Evolutionary conservation across 2,113 vertebrate genomes (phyloP).

Genomic region (Nanorana parkeri): DNA sequence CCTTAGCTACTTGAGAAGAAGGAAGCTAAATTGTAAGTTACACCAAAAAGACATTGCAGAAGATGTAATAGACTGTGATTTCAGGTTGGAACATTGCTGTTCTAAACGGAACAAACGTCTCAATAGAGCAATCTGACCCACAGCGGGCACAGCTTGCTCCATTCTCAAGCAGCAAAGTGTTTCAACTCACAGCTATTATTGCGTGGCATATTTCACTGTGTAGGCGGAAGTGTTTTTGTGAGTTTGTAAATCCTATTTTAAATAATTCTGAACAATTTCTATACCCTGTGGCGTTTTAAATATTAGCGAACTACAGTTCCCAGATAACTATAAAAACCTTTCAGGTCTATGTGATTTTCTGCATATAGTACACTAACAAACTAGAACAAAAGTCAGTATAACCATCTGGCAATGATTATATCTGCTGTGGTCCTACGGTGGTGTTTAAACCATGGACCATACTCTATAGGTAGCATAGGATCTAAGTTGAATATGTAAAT

Average conservation of each 20-base stretch:
- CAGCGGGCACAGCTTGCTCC: neutral
- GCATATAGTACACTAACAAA: too few species aligned
- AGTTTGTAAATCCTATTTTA: neutral
- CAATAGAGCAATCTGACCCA: neutral
- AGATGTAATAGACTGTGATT: neutral
- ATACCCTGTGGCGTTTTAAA: neutral
- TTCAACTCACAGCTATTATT: constrained; percentile 10
- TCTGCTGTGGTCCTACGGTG: too few species aligned
- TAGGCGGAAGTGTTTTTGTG: constrained; percentile 17
- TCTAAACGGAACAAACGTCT: constrained; percentile 10
- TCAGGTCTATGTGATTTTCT: neutral
- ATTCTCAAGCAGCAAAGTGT: neutral
- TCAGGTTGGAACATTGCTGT: constrained; percentile 33
- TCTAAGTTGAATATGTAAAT: too few species aligned
- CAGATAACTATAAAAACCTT: neutral
- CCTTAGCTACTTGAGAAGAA: neutral
- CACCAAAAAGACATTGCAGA: neutral
- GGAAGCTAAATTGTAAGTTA: neutral
- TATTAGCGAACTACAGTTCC: neutral
- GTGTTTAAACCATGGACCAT: too few species aligned
- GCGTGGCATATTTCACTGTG: neutral
- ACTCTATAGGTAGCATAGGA: too few species aligned
- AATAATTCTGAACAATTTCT: constrained; percentile 3
- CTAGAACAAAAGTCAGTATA: too few species aligned
- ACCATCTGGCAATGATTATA: too few species aligned